These are phyloP conservation scores for Argyresthia goedartella DNA, from an alignment of 2,888 invertebrate species.

Conservation along the genomic window DNA sequence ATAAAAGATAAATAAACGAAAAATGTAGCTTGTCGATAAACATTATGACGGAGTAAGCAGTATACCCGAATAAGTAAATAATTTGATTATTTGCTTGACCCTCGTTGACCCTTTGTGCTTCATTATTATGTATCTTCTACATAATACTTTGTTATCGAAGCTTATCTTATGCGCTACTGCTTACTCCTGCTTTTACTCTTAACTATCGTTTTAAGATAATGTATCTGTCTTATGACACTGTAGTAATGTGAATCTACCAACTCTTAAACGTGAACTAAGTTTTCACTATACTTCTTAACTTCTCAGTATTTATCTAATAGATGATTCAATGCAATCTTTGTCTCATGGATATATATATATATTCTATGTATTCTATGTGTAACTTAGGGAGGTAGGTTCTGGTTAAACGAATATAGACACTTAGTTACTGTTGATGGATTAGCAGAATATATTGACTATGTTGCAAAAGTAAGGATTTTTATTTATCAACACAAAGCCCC, in stretches of 20 bases:
- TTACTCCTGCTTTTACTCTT: conserved; percentile 57
- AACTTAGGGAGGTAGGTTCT: conserved; percentile 36
- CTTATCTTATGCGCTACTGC: conserved; percentile 29
- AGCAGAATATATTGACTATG: conserved; percentile 65
- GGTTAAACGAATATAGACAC: conserved; percentile 18
- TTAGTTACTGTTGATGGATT: conserved; percentile 54
- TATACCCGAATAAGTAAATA: too few relatives aligned
- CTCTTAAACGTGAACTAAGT: conserved; percentile 44
- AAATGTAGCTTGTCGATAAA: conserved; percentile 42
- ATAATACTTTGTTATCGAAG: conserved; percentile 3
- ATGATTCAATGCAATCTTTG: conserved; percentile 69
- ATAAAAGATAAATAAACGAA: conserved; percentile 30
- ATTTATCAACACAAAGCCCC: conserved; percentile 43
- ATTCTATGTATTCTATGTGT: conserved; percentile 4
- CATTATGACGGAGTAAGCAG: conserved; percentile 51
- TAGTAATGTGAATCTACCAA: conserved; percentile 52
- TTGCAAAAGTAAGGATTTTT: conserved; percentile 57
- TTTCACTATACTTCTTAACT: conserved; percentile 44
- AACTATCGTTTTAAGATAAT: conserved; percentile 51
- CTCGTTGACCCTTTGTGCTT: too few relatives aligned
- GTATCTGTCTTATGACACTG: conserved; percentile 40
- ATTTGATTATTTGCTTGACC: too few relatives aligned
- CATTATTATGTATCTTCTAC: conserved; percentile 1
- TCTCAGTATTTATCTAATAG: conserved; percentile 41
- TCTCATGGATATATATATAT: conserved; percentile 44